A percentile compares a stretch with the other conserved stretches of the same genome.
Evolutionary conservation across 2,113 vertebrate genomes (phyloP).

Genomic region (Pterocles orientalis): DNA sequence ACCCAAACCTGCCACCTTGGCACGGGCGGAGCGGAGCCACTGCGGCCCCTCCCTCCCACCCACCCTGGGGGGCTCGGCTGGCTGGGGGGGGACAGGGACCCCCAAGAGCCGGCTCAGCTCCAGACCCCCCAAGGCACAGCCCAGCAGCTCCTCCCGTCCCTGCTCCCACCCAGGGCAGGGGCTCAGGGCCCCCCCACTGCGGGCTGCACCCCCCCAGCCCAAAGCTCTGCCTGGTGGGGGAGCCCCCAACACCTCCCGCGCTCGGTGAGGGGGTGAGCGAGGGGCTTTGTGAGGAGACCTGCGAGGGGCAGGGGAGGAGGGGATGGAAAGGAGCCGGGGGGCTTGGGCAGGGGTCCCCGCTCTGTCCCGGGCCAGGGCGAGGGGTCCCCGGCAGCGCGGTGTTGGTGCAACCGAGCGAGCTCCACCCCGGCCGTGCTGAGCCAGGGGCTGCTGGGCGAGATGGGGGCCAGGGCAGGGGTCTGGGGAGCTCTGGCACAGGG

Average conservation of each 20-base stretch:
- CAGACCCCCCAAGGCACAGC: fast-evolving
- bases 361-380: no score
- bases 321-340: no score
- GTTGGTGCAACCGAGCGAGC: fast-evolving
- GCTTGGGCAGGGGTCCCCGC: no score
- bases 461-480: fast-evolving
- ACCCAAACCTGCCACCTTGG: not conserved
- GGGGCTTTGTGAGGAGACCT: no score
- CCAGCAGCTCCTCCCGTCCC: not conserved
- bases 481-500: not conserved
- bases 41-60: not conserved
- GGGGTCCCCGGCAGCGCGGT: no score
- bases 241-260: not conserved
- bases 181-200: not conserved
- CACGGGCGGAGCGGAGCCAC: not conserved
- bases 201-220: not conserved
- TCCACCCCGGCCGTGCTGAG: fast-evolving
- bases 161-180: not conserved
- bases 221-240: not conserved
- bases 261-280: no score
- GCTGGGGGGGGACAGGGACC: not conserved
- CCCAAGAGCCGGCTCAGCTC: not conserved
- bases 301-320: no score
- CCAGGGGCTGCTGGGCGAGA: no score
- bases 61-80: fast-evolving